These are phyloP conservation scores for Nycteola revayana DNA, from an alignment of 2,888 invertebrate species.

Conservation along the genomic window DNA sequence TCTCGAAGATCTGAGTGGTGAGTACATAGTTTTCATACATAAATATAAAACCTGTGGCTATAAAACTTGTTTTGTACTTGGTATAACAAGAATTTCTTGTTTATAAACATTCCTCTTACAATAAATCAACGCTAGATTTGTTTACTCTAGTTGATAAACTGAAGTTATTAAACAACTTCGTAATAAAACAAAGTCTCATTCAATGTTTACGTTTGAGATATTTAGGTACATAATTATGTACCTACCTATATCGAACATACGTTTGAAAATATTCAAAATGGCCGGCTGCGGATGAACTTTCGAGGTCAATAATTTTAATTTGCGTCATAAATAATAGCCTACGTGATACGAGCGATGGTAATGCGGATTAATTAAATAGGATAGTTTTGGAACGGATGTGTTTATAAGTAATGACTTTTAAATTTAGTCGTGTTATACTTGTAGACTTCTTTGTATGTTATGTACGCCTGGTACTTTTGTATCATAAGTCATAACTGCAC, in stretches of 20 bases:
- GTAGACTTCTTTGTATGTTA: constrained; percentile 33
- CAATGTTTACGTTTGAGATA: constrained; percentile 27
- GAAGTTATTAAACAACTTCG: too few species aligned
- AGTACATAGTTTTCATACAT: constrained; percentile 52
- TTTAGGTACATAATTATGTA: constrained; percentile 2
- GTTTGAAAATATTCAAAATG: constrained; percentile 30
- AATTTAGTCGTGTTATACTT: constrained; percentile 41
- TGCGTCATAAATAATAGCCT: constrained; percentile 42
- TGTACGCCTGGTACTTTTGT: constrained; percentile 50
- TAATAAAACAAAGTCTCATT: too few species aligned
- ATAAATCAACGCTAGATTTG: too few species aligned
- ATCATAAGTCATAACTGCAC: constrained; percentile 43
- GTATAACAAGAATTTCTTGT: constrained; percentile 47
- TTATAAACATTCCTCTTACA: constrained; percentile 19
- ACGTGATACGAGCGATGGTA: constrained; percentile 34
- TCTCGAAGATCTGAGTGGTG: constrained; percentile 75
- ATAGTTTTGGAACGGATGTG: constrained; percentile 14
- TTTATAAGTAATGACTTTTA: constrained; percentile 23
- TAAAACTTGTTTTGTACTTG: constrained; percentile 42
- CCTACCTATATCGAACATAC: constrained; percentile 7
- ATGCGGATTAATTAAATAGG: constrained; percentile 28
- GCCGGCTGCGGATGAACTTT: constrained; percentile 35
- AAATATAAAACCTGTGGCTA: constrained; percentile 51
- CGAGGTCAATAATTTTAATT: constrained; percentile 42
- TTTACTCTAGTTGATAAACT: too few species aligned